Evolutionary conservation across 2,888 invertebrate genomes (phyloP).

Genomic region (Gymnocheta viridis): DNA sequence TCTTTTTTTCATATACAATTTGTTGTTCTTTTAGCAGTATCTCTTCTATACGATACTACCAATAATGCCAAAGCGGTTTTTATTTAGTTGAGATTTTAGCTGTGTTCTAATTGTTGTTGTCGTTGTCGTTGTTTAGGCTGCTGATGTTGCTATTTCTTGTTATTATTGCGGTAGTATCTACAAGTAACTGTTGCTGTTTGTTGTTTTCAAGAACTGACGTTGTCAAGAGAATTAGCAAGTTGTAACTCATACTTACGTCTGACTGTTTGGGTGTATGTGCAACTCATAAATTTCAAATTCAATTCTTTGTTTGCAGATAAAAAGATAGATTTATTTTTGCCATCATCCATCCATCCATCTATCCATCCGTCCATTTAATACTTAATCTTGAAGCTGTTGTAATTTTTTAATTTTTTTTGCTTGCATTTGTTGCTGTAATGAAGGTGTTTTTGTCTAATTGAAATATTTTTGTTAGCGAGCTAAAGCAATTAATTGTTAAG

Average conservation of each 20-base stretch:
- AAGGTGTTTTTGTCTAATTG: slow-evolving; percentile 64
- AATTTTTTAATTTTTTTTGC: background rate
- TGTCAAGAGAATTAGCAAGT: slow-evolving; percentile 65
- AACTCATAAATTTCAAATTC: slow-evolving; percentile 8
- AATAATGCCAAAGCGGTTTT: slow-evolving; percentile 73
- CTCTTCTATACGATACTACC: slow-evolving; percentile 23
- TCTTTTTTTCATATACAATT: background rate
- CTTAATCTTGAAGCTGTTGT: background rate
- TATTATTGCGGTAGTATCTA: slow-evolving; percentile 52
- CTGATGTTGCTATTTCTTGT: slow-evolving; percentile 50
- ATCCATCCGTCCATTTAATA: background rate
- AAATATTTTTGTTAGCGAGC: slow-evolving; percentile 40
- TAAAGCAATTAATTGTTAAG: background rate
- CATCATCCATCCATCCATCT: slow-evolving; percentile 19
- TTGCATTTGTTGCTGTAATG: slow-evolving; percentile 18
- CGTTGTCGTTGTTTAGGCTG: slow-evolving; percentile 28
- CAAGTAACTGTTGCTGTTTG: slow-evolving; percentile 19
- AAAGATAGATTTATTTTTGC: slow-evolving; percentile 45
- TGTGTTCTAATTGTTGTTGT: slow-evolving; percentile 46
- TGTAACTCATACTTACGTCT: slow-evolving; percentile 45
- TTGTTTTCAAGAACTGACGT: slow-evolving; percentile 30
- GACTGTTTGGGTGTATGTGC: background rate
- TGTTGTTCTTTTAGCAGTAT: slow-evolving; percentile 45
- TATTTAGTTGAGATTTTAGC: slow-evolving; percentile 58
- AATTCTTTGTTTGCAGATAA: slow-evolving; percentile 24